These are phyloP conservation scores for Ryuthela nishihirai DNA, from an alignment of 2,888 invertebrate species.

Conservation along the genomic window DNA sequence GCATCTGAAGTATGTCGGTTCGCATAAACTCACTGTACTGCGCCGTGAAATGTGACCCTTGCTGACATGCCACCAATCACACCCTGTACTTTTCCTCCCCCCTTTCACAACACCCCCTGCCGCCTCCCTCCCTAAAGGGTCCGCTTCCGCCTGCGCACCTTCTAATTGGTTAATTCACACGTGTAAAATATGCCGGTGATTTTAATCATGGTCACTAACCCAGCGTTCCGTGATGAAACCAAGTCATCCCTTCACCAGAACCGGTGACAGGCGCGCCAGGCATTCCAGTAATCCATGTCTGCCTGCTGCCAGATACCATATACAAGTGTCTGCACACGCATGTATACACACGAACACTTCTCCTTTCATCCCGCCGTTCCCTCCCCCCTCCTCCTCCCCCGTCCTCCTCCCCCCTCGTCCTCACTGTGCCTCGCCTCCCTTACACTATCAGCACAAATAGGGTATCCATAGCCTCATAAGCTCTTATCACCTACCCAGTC, in stretches of 20 bases:
- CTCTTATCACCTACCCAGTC: too few relatives aligned
- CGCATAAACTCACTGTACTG: conserved; percentile 13
- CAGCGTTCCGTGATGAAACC: conserved; percentile 30
- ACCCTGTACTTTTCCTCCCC: conserved; percentile 9
- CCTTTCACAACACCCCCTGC: conserved; percentile 8
- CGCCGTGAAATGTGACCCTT: conserved; percentile 24
- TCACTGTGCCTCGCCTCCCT: too few relatives aligned
- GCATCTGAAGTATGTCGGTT: conserved; percentile 26
- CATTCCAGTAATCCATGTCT: conserved; percentile 27
- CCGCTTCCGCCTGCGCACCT: conserved; percentile 12
- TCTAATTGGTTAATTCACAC: conserved; percentile 36
- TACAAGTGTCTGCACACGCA: conserved; percentile 5
- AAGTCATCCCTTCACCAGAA: conserved; percentile 3
- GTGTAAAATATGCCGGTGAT: conserved; percentile 30
- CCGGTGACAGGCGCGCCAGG: conserved; percentile 28
- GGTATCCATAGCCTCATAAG: too few relatives aligned
- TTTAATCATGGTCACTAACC: conserved; percentile 37
- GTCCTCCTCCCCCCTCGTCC: too few relatives aligned
- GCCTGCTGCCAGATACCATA: conserved; percentile 9
- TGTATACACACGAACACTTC: too few relatives aligned
- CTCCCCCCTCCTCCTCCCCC: conserved; percentile 3
- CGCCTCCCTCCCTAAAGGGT: conserved; percentile 1
- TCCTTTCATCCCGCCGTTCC: background rate
- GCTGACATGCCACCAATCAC: conserved; percentile 34
- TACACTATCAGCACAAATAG: too few relatives aligned